phyloP scores from a whole-genome alignment of 2,888 invertebrate species.

The Cerastis leucographa region DNA sequence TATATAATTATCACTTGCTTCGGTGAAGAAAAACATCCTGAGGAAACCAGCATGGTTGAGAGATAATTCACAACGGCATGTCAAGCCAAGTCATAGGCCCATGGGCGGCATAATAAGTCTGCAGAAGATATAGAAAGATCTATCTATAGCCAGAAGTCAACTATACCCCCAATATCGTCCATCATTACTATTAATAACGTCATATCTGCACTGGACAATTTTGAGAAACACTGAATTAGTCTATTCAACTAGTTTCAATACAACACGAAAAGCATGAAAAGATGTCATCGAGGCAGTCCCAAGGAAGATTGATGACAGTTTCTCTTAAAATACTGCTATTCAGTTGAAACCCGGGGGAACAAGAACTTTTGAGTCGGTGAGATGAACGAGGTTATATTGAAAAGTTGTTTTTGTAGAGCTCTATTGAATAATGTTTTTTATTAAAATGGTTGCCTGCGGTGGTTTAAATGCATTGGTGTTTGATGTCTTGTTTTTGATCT shows the following conservation, averaged over 20 bases:
- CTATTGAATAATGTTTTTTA: constrained; percentile 31
- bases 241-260: constrained; percentile 75
- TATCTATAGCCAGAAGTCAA: background rate
- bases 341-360: constrained; percentile 73
- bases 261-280: constrained; percentile 77
- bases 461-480: constrained; percentile 3
- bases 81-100: too few species aligned
- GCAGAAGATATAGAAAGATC: too few species aligned
- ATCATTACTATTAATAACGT: constrained; percentile 31
- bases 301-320: constrained; percentile 84
- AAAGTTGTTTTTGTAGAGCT: constrained; percentile 45
- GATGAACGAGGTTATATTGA: constrained; percentile 54
- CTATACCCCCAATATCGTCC: constrained; percentile 1
- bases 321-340: constrained; percentile 76
- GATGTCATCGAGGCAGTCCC: constrained; percentile 76
- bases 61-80: too few species aligned
- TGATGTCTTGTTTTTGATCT: background rate
- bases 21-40: too few species aligned
- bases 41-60: too few species aligned
- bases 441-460: constrained; percentile 23
- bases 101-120: too few species aligned
- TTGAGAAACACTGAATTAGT: constrained; percentile 69
- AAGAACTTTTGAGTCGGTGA: constrained; percentile 75
- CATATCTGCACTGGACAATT: constrained; percentile 36
- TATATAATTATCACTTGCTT: too few species aligned